Base-by-base conservation (phyloP, 2,113 vertebrate genomes). In the Polyodon spathula region DNA sequence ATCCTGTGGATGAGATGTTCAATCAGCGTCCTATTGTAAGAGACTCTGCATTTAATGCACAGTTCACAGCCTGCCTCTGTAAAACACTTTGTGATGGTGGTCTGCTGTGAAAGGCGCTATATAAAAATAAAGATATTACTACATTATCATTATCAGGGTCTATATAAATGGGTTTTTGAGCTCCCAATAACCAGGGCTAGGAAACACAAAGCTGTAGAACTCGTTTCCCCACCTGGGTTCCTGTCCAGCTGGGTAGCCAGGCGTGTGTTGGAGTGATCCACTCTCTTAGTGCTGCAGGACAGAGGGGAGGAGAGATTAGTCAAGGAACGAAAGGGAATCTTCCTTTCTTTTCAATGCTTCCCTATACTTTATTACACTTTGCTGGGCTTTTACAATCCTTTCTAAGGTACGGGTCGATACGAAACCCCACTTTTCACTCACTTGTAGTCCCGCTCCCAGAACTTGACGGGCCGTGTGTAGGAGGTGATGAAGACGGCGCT, bases 361-460 rank as follows among this genome's bases (percentile, higher is more conserved):
- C 53, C 41, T 11, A 6, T 8, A 4, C 37, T 48, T 15, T 16
- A 17, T 2, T 6, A 8, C 14, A 40, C 17, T 5, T 4, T 8
- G 1, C 1, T 4, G n/a, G n/a, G n/a, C 27, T 6, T 15, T 5
- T 7, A 12, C 27, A 38, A 56, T 12, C 3, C 9, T 55, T 27
- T 27, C 15, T 4, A 27, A 53, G 40, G 4, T n/a, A 39, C 61
- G 10, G n/a, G 9, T 38, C 27, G 14, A 17, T 2, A 57, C 3
- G 43, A 7, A 15, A 42, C 48, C 27, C 37, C 17, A 60, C 17
- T 8, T 10, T 40, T 5, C 4, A 71, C 89, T 77, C 76, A 94
- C 92, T 94, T 94, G 77, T 94, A 94, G 77, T 94, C 92, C 0
- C 92, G 81, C 54, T 94, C 92, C 92, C 92, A 94, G 76, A 94